Base-by-base conservation (phyloP, 64 coral and sea anemone species). In the Pachyseris speciosa region DNA sequence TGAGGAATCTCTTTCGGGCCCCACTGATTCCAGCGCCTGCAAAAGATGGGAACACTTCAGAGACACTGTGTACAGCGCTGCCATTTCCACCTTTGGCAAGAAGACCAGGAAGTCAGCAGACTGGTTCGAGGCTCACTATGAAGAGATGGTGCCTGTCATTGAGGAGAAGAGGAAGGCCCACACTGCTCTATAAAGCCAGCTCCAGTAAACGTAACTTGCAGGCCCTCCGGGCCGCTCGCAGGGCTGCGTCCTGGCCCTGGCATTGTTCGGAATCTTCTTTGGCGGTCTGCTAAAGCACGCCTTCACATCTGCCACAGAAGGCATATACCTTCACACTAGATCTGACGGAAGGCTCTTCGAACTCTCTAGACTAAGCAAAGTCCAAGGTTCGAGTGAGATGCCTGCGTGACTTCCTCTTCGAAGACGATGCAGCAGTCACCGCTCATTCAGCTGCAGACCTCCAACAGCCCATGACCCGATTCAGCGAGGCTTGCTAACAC, bases 11-110 rank as follows among this genome's bases (percentile, higher is more conserved):
- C n/a, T n/a, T n/a, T n/a, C n/a, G n/a, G 87, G n/a, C 38, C 71
- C 36, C 36, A 19, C 50, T 19, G 43, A n/a, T n/a, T n/a, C n/a
- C 8, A 75, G 43, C 33, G 37, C 55, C 37, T 37, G 9, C 16
- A 57, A 89, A 57, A 64, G 87, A 69, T 78, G 72, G 72, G 34
- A 80, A 40, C 40, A 68, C 52, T 34, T 90, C 59, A 78, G 87
- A 67, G 52, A 90, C 1, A 24, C 87, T 51, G 37, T 75, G 5
- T 79, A 90, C 74, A 79, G 40, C 20, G 53, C 87, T 22, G 73
- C n/a, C n/a, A n/a, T n/a, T n/a, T n/a, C n/a, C n/a, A n/a, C n/a
- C n/a, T n/a, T n/a, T n/a, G n/a, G n/a, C n/a, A n/a, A n/a, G n/a
- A n/a, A n/a, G n/a, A n/a, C n/a, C n/a, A n/a, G n/a, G n/a, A n/a